A percentile compares a stretch with the other conserved stretches of the same genome.
These are phyloP conservation scores for Himalopsyche phryganea DNA, from an alignment of 1,140 invertebrate genomes.

Conservation along the genomic window DNA sequence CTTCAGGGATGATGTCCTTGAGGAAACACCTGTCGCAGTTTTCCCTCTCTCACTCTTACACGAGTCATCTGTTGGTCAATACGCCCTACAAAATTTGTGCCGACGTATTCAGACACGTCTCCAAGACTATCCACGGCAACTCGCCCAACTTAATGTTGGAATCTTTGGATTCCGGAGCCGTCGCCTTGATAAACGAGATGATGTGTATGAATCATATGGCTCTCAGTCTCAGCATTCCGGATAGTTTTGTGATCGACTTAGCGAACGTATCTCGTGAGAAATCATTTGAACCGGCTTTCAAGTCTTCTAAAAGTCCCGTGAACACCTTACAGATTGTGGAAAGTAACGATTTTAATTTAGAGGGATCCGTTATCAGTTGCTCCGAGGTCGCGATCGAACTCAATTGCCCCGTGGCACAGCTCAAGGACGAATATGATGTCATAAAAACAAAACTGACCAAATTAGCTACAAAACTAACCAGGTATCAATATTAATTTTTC, in stretches of 20 bases:
- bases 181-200: conserved; percentile 20
- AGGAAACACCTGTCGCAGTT: conserved; percentile 41
- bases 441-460: background rate
- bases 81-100: conserved; percentile 20
- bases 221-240: conserved; percentile 15
- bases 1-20: conserved; percentile 55
- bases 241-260: conserved; percentile 9
- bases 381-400: conserved; percentile 5
- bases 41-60: conserved; percentile 20
- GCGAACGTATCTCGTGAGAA: background rate
- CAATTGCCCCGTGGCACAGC: background rate
- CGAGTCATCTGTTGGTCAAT: conserved; percentile 2
- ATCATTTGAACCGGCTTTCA: background rate
- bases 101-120: conserved; percentile 5
- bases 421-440: background rate
- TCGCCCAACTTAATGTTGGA: background rate
- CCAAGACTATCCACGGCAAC: background rate
- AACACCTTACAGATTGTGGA: conserved; percentile 8
- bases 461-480: conserved; percentile 2
- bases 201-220: background rate
- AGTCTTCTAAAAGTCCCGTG: conserved; percentile 4
- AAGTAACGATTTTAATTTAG: background rate
- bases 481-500: background rate
- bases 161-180: conserved; percentile 14
- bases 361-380: conserved; percentile 3